Evolutionary conservation across 2,888 invertebrate genomes (phyloP).

Genomic region (Sceliomorpha sp.): DNA sequence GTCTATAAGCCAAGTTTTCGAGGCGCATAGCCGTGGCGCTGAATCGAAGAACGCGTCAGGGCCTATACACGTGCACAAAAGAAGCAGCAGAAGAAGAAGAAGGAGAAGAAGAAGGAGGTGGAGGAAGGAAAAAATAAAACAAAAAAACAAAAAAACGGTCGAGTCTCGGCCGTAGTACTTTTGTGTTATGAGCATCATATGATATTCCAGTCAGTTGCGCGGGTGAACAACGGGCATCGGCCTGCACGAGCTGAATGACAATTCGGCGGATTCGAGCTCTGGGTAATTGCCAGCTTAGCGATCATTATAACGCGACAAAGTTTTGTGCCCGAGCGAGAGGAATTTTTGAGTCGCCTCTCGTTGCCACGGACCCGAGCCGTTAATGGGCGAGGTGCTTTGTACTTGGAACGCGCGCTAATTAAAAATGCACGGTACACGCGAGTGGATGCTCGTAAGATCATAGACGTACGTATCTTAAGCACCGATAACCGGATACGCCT

Average conservation of each 20-base stretch:
- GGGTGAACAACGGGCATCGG: conserved; percentile 77
- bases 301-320: conserved; percentile 70
- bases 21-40: conserved; percentile 49
- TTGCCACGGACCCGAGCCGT: neutral
- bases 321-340: conserved; percentile 20
- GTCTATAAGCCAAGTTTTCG: conserved; percentile 63
- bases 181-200: conserved; percentile 76
- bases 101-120: neutral
- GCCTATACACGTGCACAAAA: conserved; percentile 30
- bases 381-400: no score
- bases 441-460: conserved; percentile 20
- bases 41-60: conserved; percentile 34
- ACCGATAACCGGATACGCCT: conserved; percentile 49
- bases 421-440: conserved; percentile 22
- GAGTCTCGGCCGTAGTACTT: conserved; percentile 63
- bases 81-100: conserved; percentile 19
- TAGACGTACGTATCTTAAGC: conserved; percentile 19
- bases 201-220: conserved; percentile 77
- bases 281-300: conserved; percentile 78
- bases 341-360: neutral
- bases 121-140: neutral
- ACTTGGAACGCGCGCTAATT: conserved; percentile 29
- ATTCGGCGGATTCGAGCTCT: conserved; percentile 70
- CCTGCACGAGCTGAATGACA: conserved; percentile 74
- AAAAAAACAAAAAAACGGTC: conserved; percentile 35